Percentiles rank a stretch among this genome's conserved stretches.
These are phyloP conservation scores for Antechinus stuartii DNA, from an alignment of 2,113 vertebrate species.

Conservation along the genomic window DNA sequence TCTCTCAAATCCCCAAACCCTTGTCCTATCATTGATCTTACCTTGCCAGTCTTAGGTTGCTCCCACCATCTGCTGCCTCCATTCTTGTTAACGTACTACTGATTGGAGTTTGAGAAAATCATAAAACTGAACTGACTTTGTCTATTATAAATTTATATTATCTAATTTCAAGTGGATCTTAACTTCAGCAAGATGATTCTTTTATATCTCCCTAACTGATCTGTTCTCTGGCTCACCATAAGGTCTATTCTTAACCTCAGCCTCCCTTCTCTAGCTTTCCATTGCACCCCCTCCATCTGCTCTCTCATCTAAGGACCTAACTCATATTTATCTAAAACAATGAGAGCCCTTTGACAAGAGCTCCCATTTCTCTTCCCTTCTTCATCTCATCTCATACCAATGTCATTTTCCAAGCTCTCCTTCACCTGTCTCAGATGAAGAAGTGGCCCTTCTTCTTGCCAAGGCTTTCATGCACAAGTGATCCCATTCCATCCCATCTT, in stretches of 20 bases:
- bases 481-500: not conserved
- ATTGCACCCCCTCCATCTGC: not conserved
- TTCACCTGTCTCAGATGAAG: not conserved
- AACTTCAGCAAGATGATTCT: not conserved
- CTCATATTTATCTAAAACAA: not conserved
- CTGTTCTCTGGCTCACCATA: not conserved
- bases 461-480: not conserved
- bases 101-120: not conserved
- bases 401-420: not conserved
- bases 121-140: not conserved
- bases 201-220: not conserved
- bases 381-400: not conserved
- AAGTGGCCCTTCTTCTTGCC: not conserved
- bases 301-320: not conserved
- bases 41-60: not conserved
- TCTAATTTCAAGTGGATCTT: not conserved
- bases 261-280: not conserved
- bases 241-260: not conserved
- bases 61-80: not conserved
- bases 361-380: not conserved
- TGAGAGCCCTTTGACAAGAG: not conserved
- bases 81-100: not conserved
- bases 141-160: not conserved
- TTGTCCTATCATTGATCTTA: not conserved
- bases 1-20: not conserved